These are phyloP conservation scores for Lordiphosa stackelbergi DNA, from an alignment of 1,140 invertebrate genomes.

Conservation along the genomic window DNA sequence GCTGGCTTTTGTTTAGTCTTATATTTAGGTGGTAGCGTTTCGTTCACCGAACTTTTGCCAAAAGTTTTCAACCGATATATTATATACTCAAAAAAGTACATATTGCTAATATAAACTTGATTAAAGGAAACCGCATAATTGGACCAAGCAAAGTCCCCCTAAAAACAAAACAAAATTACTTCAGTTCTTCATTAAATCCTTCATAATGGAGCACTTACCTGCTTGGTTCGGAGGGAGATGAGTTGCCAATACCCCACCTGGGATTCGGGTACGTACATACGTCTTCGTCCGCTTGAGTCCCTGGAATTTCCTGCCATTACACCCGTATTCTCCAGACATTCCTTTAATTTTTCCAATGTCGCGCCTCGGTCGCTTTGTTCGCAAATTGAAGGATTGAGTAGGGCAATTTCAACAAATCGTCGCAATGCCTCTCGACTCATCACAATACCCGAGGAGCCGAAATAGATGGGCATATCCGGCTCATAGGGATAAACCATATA, in stretches of 20 bases:
- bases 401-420: constrained; percentile 1
- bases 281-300: constrained; percentile 10
- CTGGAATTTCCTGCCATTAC: constrained; percentile 1
- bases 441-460: constrained; percentile 93
- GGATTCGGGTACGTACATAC: constrained; percentile 9
- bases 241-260: constrained; percentile 21
- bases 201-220: background rate
- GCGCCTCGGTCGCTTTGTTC: constrained; percentile 5
- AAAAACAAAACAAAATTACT: background rate
- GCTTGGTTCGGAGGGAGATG: background rate
- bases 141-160: background rate
- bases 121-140: background rate
- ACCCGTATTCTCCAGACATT: constrained; percentile 15
- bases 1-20: background rate
- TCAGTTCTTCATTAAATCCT: background rate
- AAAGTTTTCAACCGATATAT: background rate
- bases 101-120: background rate
- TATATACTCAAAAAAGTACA: background rate
- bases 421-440: constrained; percentile 84
- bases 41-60: background rate
- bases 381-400: constrained; percentile 11
- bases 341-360: constrained; percentile 1
- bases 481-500: constrained; percentile 88
- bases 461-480: constrained; percentile 86
- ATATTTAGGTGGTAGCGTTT: background rate